Conservation (phyloP, 1,140 invertebrate genomes). For the Drosophila aff. region DNA sequence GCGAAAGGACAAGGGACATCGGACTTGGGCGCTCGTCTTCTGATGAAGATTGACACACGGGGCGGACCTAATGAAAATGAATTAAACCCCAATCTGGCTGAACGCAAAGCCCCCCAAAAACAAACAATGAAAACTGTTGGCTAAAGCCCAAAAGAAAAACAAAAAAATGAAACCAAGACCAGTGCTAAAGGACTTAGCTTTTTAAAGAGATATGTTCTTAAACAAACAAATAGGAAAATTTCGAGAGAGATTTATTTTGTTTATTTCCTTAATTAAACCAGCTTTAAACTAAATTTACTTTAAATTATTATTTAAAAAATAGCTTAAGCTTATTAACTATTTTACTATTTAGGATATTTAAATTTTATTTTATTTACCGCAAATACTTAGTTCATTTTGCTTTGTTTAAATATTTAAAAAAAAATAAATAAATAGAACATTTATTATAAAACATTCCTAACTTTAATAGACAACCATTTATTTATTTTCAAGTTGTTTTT, state of each 20-base stretch:
- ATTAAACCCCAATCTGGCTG: constrained; percentile 64
- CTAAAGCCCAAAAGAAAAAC: constrained; percentile 18
- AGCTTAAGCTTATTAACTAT: neutral
- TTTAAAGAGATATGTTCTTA: neutral
- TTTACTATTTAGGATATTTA: neutral
- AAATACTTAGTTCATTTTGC: neutral
- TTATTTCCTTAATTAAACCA: no score
- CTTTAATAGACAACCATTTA: neutral
- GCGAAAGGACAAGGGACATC: constrained; percentile 48
- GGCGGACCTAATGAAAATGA: constrained; percentile 73
- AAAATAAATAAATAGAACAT: no score
- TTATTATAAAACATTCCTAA: neutral
- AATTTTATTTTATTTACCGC: neutral
- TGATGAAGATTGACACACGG: constrained; percentile 53
- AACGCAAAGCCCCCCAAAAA: constrained; percentile 31
- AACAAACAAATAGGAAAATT: no score
- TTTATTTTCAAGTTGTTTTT: neutral
- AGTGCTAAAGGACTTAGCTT: neutral
- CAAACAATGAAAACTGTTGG: constrained; percentile 55
- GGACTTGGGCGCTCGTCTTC: constrained; percentile 29
- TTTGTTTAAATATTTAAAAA: no score
- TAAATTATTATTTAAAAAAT: neutral
- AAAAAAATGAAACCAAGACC: neutral
- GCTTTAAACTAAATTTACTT: neutral
- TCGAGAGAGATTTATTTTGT: neutral